Percentiles rank a stretch among this genome's conserved stretches.
phyloP scores from a whole-genome alignment of 2,113 vertebrate species.

The Phyllopteryx taeniolatus region DNA sequence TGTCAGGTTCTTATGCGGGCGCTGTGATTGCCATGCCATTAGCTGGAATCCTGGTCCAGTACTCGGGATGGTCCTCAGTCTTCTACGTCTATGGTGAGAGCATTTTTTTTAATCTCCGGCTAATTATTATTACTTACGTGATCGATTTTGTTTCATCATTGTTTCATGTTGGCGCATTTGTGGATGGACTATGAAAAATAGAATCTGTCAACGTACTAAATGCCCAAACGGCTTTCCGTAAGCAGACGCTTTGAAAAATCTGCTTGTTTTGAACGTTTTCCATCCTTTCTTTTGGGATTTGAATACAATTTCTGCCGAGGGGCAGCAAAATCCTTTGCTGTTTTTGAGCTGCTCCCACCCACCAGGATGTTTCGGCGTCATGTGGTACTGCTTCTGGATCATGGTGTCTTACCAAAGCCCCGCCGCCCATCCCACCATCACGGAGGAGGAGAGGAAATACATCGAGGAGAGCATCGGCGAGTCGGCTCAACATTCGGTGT shows the following conservation, averaged over 20 bases:
- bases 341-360: neutral
- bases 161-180: too few relatives aligned
- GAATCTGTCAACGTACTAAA: too few relatives aligned
- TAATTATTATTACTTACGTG: too few relatives aligned
- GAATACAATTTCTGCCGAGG: neutral
- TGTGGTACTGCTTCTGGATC: conserved; percentile 98
- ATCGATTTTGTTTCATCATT: too few relatives aligned
- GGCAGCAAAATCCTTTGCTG: neutral
- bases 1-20: conserved; percentile 84
- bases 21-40: conserved; percentile 91
- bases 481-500: conserved; percentile 77
- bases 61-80: conserved; percentile 86
- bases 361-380: conserved; percentile 88
- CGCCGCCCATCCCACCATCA: conserved; percentile 92
- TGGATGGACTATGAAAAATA: too few relatives aligned
- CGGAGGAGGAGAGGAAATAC: conserved; percentile 90
- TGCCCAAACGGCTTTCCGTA: too few relatives aligned
- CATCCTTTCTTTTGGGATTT: too few relatives aligned
- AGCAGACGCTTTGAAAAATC: too few relatives aligned
- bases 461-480: conserved; percentile 97
- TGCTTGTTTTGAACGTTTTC: too few relatives aligned
- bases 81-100: conserved; percentile 86
- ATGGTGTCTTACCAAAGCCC: conserved; percentile 97
- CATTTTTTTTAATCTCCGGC: too few relatives aligned
- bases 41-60: conserved; percentile 87